Evolutionary conservation across 2,113 vertebrate species (phyloP).

Genomic region (Zosterops lateralis): DNA sequence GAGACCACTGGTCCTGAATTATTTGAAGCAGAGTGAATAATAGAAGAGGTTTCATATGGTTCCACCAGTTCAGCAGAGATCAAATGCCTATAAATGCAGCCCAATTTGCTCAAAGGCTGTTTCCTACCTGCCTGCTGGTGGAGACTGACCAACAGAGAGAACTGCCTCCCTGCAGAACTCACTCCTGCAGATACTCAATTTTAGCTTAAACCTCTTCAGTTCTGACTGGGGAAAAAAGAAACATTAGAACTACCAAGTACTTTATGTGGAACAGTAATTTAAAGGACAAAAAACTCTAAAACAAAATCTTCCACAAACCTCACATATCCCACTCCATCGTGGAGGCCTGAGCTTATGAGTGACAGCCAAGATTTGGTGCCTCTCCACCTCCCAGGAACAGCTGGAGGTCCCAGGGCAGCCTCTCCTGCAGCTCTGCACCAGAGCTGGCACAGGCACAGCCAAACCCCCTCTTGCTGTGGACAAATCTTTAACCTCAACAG

Average conservation of each 20-base stretch:
- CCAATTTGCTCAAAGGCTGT: slow-evolving; percentile 24
- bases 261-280: neutral
- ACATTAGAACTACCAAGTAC: neutral
- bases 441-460: neutral
- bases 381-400: neutral
- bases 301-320: neutral
- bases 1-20: slow-evolving; percentile 1
- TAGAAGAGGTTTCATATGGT: slow-evolving; percentile 25
- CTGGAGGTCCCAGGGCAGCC: neutral
- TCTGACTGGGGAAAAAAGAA: neutral
- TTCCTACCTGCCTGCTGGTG: neutral
- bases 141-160: neutral
- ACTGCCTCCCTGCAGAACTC: neutral
- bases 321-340: accelerated
- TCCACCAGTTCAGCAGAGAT: slow-evolving; percentile 43
- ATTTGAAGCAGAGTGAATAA: slow-evolving; percentile 62
- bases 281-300: neutral
- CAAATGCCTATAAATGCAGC: slow-evolving; percentile 35
- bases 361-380: neutral
- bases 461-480: neutral
- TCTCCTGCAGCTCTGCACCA: neutral
- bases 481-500: neutral
- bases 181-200: neutral
- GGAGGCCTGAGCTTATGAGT: neutral
- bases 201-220: neutral